A percentile compares a stretch with the other conserved stretches of the same genome.
These are phyloP conservation scores for Origma solitaria DNA, from an alignment of 2,113 vertebrate genomes.

Conservation along the genomic window DNA sequence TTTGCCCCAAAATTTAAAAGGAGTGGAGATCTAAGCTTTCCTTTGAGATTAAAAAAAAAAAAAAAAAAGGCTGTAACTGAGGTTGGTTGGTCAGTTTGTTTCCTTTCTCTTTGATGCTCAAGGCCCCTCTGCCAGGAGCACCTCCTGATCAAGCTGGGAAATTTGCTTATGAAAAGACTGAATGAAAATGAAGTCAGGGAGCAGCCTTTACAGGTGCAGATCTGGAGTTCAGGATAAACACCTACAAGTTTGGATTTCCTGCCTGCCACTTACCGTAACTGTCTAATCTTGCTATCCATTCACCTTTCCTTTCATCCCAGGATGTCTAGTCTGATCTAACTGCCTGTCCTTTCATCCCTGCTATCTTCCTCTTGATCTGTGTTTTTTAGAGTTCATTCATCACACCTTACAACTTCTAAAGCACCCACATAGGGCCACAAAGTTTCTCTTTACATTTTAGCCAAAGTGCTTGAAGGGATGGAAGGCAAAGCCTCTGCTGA, in stretches of 20 bases:
- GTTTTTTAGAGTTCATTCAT: conserved; percentile 58
- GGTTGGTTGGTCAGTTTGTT: background rate
- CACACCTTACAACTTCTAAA: conserved; percentile 49
- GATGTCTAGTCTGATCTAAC: conserved; percentile 58
- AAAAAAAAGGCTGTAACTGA: background rate
- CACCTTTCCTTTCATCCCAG: conserved; percentile 63
- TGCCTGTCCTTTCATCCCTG: conserved; percentile 56
- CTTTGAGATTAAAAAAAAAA: background rate
- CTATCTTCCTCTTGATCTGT: conserved; percentile 56
- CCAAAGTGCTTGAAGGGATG: conserved; percentile 40
- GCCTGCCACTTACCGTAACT: conserved; percentile 23
- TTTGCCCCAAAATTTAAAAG: background rate
- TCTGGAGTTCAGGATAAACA: conserved; percentile 43
- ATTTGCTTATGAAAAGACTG: conserved; percentile 34
- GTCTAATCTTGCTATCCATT: conserved; percentile 45
- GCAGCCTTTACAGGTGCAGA: conserved; percentile 31
- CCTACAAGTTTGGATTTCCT: conserved; percentile 60
- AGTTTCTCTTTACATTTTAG: conserved; percentile 52
- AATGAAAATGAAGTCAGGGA: background rate
- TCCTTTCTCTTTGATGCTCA: background rate
- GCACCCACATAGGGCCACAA: conserved; percentile 34
- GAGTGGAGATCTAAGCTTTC: background rate
- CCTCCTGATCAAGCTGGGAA: background rate
- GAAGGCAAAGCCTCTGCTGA: conserved; percentile 1
- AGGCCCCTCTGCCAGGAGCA: background rate